A percentile compares a stretch with the other conserved stretches of the same genome.
These are phyloP conservation scores for Pseudomugil tenellus DNA, from an alignment of 2,797 vertebrate species.

Conservation along the genomic window DNA sequence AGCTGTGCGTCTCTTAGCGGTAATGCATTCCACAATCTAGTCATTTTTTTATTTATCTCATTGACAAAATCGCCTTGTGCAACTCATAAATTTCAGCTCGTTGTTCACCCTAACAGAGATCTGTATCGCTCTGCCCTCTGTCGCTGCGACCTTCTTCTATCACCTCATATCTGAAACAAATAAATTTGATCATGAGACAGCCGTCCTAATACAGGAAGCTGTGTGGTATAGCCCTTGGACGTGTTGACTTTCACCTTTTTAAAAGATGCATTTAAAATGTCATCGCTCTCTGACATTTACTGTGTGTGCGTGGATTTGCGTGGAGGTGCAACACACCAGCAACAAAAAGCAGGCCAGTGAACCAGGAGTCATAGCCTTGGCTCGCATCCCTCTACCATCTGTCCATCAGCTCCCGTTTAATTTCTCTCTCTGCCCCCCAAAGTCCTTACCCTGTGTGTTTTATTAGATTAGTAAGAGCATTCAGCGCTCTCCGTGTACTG, in stretches of 20 bases:
- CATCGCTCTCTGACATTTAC: constrained; percentile 65
- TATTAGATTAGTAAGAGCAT: constrained; percentile 62
- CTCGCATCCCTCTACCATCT: constrained; percentile 56
- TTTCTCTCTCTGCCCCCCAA: constrained; percentile 46
- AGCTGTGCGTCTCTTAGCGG: neutral
- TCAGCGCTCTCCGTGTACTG: constrained; percentile 62
- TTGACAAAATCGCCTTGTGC: constrained; percentile 43
- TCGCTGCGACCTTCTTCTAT: constrained; percentile 42
- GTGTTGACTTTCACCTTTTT: constrained; percentile 69
- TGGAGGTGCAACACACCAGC: constrained; percentile 17
- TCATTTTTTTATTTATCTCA: constrained; percentile 36
- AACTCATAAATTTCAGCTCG: constrained; percentile 54
- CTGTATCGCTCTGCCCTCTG: constrained; percentile 17
- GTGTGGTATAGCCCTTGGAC: constrained; percentile 28
- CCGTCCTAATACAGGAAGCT: constrained; percentile 39
- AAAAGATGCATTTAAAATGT: constrained; percentile 66
- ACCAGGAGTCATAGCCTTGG: constrained; percentile 46
- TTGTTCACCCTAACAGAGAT: constrained; percentile 36
- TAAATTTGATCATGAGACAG: constrained; percentile 59
- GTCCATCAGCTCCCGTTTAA: constrained; percentile 65
- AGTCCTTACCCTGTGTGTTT: constrained; percentile 50
- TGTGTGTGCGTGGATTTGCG: constrained; percentile 17
- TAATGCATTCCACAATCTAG: constrained; percentile 15
- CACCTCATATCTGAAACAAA: constrained; percentile 68
- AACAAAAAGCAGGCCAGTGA: constrained; percentile 28